phyloP scores from a whole-genome alignment of 2,113 vertebrate genomes.

The Euleptes europaea region DNA sequence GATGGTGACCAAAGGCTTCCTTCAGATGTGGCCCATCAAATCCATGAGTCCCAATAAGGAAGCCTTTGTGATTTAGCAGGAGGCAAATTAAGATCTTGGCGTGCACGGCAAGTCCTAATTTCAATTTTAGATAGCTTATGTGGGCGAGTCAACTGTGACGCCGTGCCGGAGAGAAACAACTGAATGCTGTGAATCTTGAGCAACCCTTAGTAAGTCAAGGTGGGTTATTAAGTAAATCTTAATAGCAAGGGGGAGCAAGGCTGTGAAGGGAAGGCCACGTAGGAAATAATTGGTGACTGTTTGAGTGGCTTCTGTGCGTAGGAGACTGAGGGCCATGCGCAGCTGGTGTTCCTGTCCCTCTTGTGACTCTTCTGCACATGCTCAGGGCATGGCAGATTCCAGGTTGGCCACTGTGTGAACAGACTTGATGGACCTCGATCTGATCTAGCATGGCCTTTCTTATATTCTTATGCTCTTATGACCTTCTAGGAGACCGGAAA shows the following conservation, averaged over 20 bases:
- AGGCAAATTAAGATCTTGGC: not conserved
- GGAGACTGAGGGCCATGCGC: too few species aligned
- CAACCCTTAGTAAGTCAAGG: not conserved
- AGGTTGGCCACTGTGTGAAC: too few species aligned
- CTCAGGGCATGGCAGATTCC: not conserved
- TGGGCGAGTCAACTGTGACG: not conserved
- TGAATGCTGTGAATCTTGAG: not conserved
- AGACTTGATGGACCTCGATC: too few species aligned
- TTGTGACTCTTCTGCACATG: not conserved
- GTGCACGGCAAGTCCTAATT: not conserved
- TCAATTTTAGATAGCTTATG: not conserved
- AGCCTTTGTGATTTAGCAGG: not conserved
- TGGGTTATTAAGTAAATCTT: not conserved
- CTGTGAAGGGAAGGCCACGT: accelerated
- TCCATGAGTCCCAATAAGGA: not conserved
- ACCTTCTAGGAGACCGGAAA: not conserved
- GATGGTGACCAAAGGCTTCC: not conserved
- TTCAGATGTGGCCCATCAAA: not conserved
- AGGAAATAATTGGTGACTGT: too few species aligned
- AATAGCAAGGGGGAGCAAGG: accelerated
- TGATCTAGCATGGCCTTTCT: too few species aligned
- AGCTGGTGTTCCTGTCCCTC: not conserved
- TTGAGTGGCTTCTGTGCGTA: accelerated
- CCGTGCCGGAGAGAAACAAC: not conserved
- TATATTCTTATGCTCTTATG: too few species aligned